A percentile compares a stretch with the other conserved stretches of the same genome.
Conservation (phyloP, 1,140 invertebrate genomes). For the Macrosteles quadrilineatus region DNA sequence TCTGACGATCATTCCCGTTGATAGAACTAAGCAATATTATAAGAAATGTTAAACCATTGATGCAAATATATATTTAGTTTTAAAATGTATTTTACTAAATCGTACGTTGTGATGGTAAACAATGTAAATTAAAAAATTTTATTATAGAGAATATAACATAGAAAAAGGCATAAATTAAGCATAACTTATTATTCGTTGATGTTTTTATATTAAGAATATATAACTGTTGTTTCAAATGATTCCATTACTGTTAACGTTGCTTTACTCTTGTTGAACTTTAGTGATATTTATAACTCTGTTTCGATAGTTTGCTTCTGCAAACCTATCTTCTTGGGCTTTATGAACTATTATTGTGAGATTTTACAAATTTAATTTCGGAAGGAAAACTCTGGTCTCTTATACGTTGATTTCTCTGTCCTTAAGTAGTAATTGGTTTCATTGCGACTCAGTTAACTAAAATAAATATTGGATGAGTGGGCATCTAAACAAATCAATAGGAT, state of each 20-base stretch:
- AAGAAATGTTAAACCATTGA: conserved; percentile 18
- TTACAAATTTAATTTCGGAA: too few species aligned
- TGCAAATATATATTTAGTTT: conserved; percentile 14
- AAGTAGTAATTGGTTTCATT: too few species aligned
- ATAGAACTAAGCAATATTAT: conserved; percentile 24
- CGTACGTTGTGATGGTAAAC: not conserved
- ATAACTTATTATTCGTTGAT: not conserved
- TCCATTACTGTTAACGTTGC: not conserved
- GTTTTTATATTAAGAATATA: conserved; percentile 18
- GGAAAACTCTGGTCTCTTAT: too few species aligned
- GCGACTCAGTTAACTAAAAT: too few species aligned
- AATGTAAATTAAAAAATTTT: conserved; percentile 24
- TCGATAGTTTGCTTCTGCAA: not conserved
- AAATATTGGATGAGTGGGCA: too few species aligned
- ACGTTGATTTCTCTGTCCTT: too few species aligned
- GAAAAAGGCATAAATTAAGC: not conserved
- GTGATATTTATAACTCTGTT: not conserved
- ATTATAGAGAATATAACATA: conserved; percentile 22
- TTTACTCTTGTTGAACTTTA: not conserved
- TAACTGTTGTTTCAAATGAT: conserved; percentile 8
- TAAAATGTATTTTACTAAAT: conserved; percentile 24
- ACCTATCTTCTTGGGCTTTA: conserved; percentile 7
- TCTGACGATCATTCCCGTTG: not conserved
- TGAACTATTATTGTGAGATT: not conserved
- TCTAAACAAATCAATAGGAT: too few species aligned